Evolutionary conservation across 2,797 vertebrate genomes (phyloP).

Genomic region (Natrix natrix): DNA sequence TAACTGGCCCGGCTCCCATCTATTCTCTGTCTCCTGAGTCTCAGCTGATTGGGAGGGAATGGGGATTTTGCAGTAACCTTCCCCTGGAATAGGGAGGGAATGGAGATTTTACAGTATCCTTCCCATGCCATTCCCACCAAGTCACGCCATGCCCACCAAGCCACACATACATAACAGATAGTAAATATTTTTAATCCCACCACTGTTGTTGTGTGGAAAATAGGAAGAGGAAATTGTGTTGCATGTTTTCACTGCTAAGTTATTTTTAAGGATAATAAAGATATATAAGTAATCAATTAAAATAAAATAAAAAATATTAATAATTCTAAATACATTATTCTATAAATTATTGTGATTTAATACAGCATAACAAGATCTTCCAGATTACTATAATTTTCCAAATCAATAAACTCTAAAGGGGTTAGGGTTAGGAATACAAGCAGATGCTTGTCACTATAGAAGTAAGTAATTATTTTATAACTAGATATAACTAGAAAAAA

Average conservation of each 20-base stretch:
- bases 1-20: too few relatives aligned
- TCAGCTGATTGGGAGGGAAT: too few relatives aligned
- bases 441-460: not conserved
- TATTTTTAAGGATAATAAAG: not conserved
- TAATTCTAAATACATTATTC: not conserved
- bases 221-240: not conserved
- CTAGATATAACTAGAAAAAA: not conserved
- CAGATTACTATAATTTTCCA: not conserved
- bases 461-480: not conserved
- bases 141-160: too few relatives aligned
- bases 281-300: not conserved
- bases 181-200: too few relatives aligned
- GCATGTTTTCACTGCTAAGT: not conserved
- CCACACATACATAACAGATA: too few relatives aligned
- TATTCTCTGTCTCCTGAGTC: too few relatives aligned
- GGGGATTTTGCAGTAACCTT: too few relatives aligned
- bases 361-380: not conserved
- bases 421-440: not conserved
- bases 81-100: too few relatives aligned
- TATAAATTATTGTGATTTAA: not conserved
- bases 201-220: not conserved
- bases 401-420: not conserved
- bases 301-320: not conserved
- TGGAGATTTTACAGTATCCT: too few relatives aligned
- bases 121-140: too few relatives aligned